Evolutionary conservation across 2,888 invertebrate genomes (phyloP).

Genomic region (Tachystola acroxantha): DNA sequence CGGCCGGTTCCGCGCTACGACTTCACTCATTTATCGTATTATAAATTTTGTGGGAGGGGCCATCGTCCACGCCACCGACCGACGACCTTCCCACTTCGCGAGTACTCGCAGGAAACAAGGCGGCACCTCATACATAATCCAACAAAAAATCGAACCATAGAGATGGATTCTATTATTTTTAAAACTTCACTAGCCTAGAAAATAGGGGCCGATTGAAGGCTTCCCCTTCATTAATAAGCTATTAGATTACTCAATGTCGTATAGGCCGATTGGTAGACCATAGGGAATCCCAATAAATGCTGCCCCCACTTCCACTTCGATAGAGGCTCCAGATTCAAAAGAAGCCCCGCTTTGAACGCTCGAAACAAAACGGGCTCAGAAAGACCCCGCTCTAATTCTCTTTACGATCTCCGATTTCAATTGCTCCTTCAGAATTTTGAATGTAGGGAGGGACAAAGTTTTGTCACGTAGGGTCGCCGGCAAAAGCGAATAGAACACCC

Average conservation of each 20-base stretch:
- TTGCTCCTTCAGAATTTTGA: conserved; percentile 78
- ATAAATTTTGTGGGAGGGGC: conserved; percentile 75
- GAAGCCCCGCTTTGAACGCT: conserved; percentile 71
- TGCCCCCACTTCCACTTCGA: conserved; percentile 73
- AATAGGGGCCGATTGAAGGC: conserved; percentile 65
- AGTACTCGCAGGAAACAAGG: conserved; percentile 57
- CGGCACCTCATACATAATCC: conserved; percentile 44
- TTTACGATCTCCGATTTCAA: conserved; percentile 78
- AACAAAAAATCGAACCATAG: conserved; percentile 47
- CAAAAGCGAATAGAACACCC: conserved; percentile 53
- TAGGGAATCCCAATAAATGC: conserved; percentile 75
- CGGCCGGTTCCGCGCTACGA: conserved; percentile 57
- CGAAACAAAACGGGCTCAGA: conserved; percentile 73
- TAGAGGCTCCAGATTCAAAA: conserved; percentile 75
- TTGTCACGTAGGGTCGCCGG: conserved; percentile 74
- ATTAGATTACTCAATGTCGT: conserved; percentile 74
- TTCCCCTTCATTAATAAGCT: conserved; percentile 75
- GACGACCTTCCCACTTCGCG: conserved; percentile 65
- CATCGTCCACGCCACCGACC: conserved; percentile 43
- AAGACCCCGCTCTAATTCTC: conserved; percentile 76
- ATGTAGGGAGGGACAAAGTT: conserved; percentile 76
- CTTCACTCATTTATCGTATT: conserved; percentile 72
- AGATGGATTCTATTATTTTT: conserved; percentile 59
- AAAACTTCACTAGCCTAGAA: conserved; percentile 68
- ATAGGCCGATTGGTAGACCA: conserved; percentile 72